A percentile compares a stretch with the other conserved stretches of the same genome.
Conservation (phyloP, 2,888 invertebrate genomes). For the Hybos culiciformis region DNA sequence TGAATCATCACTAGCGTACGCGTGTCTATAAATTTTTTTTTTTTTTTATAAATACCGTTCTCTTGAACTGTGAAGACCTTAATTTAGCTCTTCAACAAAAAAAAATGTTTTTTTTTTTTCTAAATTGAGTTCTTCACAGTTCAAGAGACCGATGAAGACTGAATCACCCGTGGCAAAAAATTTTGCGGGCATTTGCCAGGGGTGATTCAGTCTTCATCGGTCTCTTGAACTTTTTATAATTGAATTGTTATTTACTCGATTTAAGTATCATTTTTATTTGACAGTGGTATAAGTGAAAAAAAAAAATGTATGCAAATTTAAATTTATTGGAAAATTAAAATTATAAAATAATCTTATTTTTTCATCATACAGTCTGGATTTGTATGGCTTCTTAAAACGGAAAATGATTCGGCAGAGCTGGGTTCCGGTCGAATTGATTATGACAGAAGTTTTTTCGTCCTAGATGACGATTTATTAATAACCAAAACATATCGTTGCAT, state of each 20-base stretch:
- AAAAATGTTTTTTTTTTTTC: no score
- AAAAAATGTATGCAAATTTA: no score
- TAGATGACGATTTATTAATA: slow-evolving; percentile 46
- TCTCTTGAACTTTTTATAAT: not conserved
- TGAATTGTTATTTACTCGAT: not conserved
- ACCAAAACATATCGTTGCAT: slow-evolving; percentile 70
- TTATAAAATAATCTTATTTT: slow-evolving; percentile 5
- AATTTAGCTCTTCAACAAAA: no score
- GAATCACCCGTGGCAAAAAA: no score
- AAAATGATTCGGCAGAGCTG: slow-evolving; percentile 60
- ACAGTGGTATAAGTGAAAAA: not conserved
- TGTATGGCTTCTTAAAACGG: slow-evolving; percentile 71
- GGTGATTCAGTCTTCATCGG: no score
- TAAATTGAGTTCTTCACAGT: no score
- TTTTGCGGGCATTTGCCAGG: not conserved
- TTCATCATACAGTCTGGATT: slow-evolving; percentile 45
- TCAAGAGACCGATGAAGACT: no score
- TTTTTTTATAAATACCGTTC: no score
- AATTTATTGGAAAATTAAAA: no score
- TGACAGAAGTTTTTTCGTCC: slow-evolving; percentile 42
- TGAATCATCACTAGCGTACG: no score
- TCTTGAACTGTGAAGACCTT: no score
- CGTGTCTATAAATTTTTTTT: no score
- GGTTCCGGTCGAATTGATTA: slow-evolving; percentile 31
- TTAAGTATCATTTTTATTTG: not conserved